These are phyloP conservation scores for Rhagonycha lutea DNA, from an alignment of 2,888 invertebrate species.

Conservation along the genomic window DNA sequence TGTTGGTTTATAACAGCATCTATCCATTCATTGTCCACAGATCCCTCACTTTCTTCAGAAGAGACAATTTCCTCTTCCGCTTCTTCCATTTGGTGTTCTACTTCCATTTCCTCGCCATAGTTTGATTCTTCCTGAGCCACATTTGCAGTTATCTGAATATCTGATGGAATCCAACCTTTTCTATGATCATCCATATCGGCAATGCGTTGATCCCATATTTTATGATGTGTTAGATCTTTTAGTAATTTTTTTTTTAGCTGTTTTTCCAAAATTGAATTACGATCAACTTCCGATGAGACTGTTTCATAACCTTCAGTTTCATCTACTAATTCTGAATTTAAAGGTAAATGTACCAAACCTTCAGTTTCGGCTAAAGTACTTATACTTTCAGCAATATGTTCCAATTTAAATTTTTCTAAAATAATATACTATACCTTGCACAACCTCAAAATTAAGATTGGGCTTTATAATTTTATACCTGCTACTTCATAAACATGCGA, in stretches of 20 bases:
- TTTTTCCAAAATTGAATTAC: background rate
- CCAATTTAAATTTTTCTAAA: background rate
- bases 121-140: background rate
- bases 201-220: slow-evolving; percentile 45
- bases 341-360: background rate
- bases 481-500: background rate
- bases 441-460: no score
- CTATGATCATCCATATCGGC: slow-evolving; percentile 43
- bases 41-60: background rate
- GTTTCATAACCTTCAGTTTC: background rate
- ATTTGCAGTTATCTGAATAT: background rate
- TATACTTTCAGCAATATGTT: background rate
- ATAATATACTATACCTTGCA: no score
- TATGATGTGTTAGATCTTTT: slow-evolving; percentile 38
- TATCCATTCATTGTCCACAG: slow-evolving; percentile 9
- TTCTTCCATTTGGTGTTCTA: slow-evolving; percentile 2
- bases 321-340: background rate
- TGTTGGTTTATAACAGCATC: slow-evolving; percentile 17
- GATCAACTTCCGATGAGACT: background rate
- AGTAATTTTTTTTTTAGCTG: slow-evolving; percentile 13
- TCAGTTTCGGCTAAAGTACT: background rate
- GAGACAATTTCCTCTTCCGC: slow-evolving; percentile 5
- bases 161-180: slow-evolving; percentile 41
- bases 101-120: slow-evolving; percentile 9
- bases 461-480: background rate